Evolutionary conservation across 2,113 vertebrate species (phyloP).

Genomic region (Dasyornis broadbenti): DNA sequence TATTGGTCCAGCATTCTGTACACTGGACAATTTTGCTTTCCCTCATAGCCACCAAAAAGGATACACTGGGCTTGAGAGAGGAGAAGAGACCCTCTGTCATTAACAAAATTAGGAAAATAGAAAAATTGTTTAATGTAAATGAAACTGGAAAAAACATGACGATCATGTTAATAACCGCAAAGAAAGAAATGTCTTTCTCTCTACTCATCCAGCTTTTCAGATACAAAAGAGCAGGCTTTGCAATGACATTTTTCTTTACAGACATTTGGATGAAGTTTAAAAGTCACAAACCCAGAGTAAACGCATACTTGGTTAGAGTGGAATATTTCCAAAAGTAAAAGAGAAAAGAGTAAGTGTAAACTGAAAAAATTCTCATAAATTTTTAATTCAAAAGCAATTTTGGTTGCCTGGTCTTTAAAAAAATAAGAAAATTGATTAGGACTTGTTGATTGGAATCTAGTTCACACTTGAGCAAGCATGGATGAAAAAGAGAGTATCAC

Average conservation of each 20-base stretch:
- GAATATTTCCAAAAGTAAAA: not conserved
- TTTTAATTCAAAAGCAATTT: not conserved
- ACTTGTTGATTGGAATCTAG: not conserved
- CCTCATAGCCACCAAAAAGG: not conserved
- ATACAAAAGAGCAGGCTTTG: not conserved
- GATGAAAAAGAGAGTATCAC: not conserved
- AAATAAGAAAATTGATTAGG: not conserved
- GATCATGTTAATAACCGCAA: not conserved
- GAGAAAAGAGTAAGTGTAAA: not conserved
- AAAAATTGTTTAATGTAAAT: slow-evolving; percentile 3
- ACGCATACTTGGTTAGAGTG: not conserved
- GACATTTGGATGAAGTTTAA: not conserved
- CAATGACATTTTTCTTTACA: not conserved
- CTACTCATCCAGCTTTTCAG: not conserved
- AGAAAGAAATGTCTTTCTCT: slow-evolving; percentile 8
- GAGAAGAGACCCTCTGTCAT: slow-evolving; percentile 34
- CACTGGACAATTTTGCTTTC: not conserved
- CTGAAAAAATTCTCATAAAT: not conserved
- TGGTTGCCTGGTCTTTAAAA: not conserved
- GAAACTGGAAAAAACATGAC: not conserved
- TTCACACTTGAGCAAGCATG: not conserved
- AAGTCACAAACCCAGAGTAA: slow-evolving; percentile 27
- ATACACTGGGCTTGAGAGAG: not conserved
- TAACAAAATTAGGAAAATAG: not conserved
- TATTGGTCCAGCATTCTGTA: not conserved